These are phyloP conservation scores for Melieria crassipennis DNA, from an alignment of 2,888 invertebrate genomes.

Conservation along the genomic window DNA sequence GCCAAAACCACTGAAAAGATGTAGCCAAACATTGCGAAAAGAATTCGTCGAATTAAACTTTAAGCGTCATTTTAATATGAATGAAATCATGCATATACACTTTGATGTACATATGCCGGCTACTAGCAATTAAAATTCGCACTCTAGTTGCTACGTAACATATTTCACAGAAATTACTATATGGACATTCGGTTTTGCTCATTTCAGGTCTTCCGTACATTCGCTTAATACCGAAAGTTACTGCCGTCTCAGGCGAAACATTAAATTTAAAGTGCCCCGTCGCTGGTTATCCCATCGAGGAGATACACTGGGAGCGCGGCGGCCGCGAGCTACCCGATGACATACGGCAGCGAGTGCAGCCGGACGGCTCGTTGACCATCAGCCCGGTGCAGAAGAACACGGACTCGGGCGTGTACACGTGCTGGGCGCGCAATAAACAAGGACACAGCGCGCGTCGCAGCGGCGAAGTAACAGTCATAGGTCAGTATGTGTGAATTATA, in stretches of 20 bases:
- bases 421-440: constrained; percentile 81
- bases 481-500: constrained; percentile 67
- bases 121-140: too few relatives aligned
- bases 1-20: background rate
- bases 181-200: constrained; percentile 1
- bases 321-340: constrained; percentile 81
- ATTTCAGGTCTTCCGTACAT: constrained; percentile 79
- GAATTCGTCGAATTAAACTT: background rate
- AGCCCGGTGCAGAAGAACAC: constrained; percentile 78
- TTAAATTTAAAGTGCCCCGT: constrained; percentile 82
- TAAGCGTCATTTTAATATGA: background rate
- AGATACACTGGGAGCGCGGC: constrained; percentile 82
- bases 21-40: background rate
- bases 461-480: constrained; percentile 80
- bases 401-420: constrained; percentile 83
- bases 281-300: constrained; percentile 83
- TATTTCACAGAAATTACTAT: background rate
- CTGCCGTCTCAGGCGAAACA: constrained; percentile 81
- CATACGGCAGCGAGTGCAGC: constrained; percentile 78
- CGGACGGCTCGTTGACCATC: constrained; percentile 80
- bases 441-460: constrained; percentile 78
- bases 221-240: constrained; percentile 81
- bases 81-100: background rate
- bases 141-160: too few relatives aligned
- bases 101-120: background rate